Evolutionary conservation across 2,113 vertebrate genomes (phyloP).

Genomic region (Otus sunia): DNA sequence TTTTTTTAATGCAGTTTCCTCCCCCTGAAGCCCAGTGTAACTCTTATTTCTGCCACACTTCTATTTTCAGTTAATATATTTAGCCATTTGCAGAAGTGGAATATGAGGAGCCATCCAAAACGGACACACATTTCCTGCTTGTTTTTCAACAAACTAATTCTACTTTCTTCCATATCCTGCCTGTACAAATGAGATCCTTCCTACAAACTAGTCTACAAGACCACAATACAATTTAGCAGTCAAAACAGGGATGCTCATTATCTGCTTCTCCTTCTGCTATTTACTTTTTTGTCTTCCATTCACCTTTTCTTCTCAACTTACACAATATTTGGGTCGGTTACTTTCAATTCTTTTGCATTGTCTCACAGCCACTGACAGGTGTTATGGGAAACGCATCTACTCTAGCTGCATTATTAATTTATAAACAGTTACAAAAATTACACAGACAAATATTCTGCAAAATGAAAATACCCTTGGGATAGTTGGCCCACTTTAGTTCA

Average conservation of each 20-base stretch:
- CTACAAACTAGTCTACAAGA: not conserved
- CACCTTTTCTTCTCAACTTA: not conserved
- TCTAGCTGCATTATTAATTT: not conserved
- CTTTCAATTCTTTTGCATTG: not conserved
- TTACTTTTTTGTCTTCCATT: not conserved
- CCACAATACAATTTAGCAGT: not conserved
- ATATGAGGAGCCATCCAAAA: not conserved
- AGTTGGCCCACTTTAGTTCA: not conserved
- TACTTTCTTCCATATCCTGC: not conserved
- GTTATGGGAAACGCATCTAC: not conserved
- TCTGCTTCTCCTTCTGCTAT: not conserved
- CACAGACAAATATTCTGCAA: not conserved
- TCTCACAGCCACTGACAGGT: not conserved
- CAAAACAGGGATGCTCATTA: not conserved
- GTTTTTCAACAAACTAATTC: not conserved
- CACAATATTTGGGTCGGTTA: not conserved
- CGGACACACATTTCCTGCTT: constrained; percentile 8
- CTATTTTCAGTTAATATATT: not conserved
- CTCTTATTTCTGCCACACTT: not conserved
- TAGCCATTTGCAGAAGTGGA: not conserved
- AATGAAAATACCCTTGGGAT: not conserved
- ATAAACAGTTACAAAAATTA: not conserved
- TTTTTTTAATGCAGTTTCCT: not conserved
- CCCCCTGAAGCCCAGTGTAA: not conserved
- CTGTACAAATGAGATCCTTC: constrained; percentile 5